Evolutionary conservation across 2,797 vertebrate genomes (phyloP).

Genomic region (Typhlichthys subterraneus): DNA sequence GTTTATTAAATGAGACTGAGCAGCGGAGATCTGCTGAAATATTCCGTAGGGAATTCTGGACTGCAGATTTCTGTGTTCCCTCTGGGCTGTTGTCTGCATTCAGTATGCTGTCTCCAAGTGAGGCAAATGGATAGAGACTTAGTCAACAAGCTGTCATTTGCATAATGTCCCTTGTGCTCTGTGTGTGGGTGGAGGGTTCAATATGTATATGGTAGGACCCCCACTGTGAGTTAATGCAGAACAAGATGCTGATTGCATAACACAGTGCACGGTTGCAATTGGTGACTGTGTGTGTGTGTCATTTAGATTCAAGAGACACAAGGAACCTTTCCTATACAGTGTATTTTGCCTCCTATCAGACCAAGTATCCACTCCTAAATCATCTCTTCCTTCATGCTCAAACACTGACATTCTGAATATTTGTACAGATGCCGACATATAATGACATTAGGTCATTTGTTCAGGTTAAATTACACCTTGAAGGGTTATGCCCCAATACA

Average conservation of each 20-base stretch:
- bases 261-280: background rate
- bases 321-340: too few relatives aligned
- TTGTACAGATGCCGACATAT: too few relatives aligned
- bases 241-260: background rate
- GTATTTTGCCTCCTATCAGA: too few relatives aligned
- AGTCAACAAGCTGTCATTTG: background rate
- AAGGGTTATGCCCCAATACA: too few relatives aligned
- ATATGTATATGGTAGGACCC: conserved; percentile 2
- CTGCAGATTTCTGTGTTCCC: background rate
- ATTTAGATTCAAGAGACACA: too few relatives aligned
- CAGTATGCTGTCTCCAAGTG: background rate
- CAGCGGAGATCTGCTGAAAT: background rate
- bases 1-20: background rate
- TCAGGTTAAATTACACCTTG: too few relatives aligned
- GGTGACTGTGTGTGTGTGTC: background rate
- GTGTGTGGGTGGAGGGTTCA: background rate
- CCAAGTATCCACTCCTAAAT: too few relatives aligned
- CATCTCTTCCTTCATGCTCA: too few relatives aligned
- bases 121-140: background rate
- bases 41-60: background rate
- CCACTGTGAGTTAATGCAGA: background rate
- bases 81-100: background rate
- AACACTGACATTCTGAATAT: too few relatives aligned
- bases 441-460: too few relatives aligned
- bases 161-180: background rate